Conservation (phyloP, 2,888 invertebrate genomes). For the Drosophila anomalata region DNA sequence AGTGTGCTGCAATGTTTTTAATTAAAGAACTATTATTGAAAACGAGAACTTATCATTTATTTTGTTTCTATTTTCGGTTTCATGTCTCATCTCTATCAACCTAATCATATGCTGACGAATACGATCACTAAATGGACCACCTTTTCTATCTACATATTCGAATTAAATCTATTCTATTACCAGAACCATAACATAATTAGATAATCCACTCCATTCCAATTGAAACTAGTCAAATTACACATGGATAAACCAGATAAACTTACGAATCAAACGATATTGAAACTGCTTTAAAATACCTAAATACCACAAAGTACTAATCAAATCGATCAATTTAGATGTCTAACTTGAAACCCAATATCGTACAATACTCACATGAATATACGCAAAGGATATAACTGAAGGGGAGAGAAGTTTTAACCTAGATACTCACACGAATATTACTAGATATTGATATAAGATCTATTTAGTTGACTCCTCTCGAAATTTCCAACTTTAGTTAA, state of each 20-base stretch:
- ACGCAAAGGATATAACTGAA: constrained; percentile 24
- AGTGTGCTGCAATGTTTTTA: constrained; percentile 75
- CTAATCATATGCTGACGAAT: constrained; percentile 75
- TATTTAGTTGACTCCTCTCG: constrained; percentile 7
- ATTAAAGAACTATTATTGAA: constrained; percentile 57
- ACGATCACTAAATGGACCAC: constrained; percentile 83
- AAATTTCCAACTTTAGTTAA: constrained; percentile 28
- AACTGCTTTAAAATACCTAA: constrained; percentile 44
- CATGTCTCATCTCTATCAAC: constrained; percentile 47
- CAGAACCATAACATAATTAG: constrained; percentile 49
- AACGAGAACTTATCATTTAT: constrained; percentile 27
- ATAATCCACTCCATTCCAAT: constrained; percentile 61
- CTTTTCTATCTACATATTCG: constrained; percentile 70
- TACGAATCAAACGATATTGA: constrained; percentile 32
- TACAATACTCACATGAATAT: constrained; percentile 33
- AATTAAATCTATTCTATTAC: constrained; percentile 32
- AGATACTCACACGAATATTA: constrained; percentile 25
- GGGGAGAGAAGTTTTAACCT: constrained; percentile 29
- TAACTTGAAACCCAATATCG: constrained; percentile 42
- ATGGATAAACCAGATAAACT: constrained; percentile 28
- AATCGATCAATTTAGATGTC: constrained; percentile 45
- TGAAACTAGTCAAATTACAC: constrained; percentile 69
- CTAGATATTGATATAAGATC: constrained; percentile 3
- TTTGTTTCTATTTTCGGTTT: constrained; percentile 31
- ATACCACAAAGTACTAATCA: constrained; percentile 40